Evolutionary conservation across 53 echinoderm and acorn worm species (phyloP), one percentile per base, ranked within the genome.

Genomic region (Apostichopus leukothele): DNA sequence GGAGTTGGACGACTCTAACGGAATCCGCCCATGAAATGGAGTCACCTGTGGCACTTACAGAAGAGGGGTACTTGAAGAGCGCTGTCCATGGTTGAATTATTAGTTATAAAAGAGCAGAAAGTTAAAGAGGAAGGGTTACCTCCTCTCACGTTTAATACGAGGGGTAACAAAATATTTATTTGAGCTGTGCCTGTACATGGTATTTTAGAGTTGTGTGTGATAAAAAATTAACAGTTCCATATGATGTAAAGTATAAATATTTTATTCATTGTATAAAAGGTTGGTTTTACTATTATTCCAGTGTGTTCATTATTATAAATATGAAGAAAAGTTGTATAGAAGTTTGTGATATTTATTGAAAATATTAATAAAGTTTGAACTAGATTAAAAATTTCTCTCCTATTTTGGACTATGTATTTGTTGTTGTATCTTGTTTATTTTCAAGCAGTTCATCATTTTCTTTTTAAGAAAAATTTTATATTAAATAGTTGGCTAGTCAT

Each of bases 331-430:
- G 78, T 78, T 78, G 78, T 78, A 78, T 51, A 78, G 78, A 78
- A 52, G 78, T 78, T 78, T 78, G 78, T 78, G 78, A 78, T 78
- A 78, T 78, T 78, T 78, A 78, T 78, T 78, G 78, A 78, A 51
- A 78, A 52, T 78, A 78, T 50, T 78, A 78, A 78, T 78, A 78
- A 78, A 78, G 53, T 78, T 78, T 78, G 78, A 78, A 26, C 52
- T 63, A 63, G 63, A 63, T 63, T 63, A 13, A 63, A 39, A 39
- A 39, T 39, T 39, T 39, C 39, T 39, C 39, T 39, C 39, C 3
- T 39, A 39, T 39, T 39, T 39, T 39, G 2, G 39, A 39, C 39
- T 39, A 39, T 39, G 39, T 39, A 39, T 39, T 39, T 39, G 39
- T 39, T 39, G 39, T 39, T 39, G 39, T 39, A 39, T 39, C 39